Percentiles rank a stretch among this genome's conserved stretches.
Conservation (phyloP, 2,888 invertebrate species). For the Ornithoptera alexandrae region DNA sequence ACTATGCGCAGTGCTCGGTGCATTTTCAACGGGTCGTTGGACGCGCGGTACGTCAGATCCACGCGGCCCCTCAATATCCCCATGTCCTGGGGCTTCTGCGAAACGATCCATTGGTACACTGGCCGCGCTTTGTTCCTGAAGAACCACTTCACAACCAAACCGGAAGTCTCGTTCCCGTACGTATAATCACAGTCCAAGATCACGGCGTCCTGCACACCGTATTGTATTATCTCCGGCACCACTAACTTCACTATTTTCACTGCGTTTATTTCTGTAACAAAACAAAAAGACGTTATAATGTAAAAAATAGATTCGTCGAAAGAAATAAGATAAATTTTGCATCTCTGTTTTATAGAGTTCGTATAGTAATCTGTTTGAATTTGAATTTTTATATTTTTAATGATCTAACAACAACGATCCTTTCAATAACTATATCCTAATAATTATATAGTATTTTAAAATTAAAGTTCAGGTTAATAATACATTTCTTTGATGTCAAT, state of each 20-base stretch:
- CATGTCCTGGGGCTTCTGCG: conserved; percentile 83
- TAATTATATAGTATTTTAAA: no score
- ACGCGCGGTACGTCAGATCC: conserved; percentile 83
- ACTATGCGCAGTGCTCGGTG: conserved; percentile 86
- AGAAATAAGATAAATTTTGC: no score
- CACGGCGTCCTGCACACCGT: conserved; percentile 81
- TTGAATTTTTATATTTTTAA: no score
- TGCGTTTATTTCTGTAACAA: conserved; percentile 78
- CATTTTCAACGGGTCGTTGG: conserved; percentile 83
- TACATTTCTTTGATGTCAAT: no score
- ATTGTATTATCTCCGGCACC: conserved; percentile 82
- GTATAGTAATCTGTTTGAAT: no score
- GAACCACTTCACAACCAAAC: conserved; percentile 89
- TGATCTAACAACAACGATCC: no score
- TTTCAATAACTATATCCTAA: no score
- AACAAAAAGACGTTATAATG: conserved; percentile 30
- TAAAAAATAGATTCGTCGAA: background rate
- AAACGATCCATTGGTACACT: conserved; percentile 89
- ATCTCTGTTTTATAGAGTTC: no score
- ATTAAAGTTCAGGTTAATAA: no score
- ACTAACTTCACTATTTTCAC: conserved; percentile 82
- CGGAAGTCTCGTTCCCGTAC: conserved; percentile 81
- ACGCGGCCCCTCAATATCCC: conserved; percentile 78
- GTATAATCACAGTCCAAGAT: conserved; percentile 88
- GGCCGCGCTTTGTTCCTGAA: conserved; percentile 83